Base-by-base conservation (phyloP, 2,113 vertebrate genomes). In the Oceanodroma tethys region DNA sequence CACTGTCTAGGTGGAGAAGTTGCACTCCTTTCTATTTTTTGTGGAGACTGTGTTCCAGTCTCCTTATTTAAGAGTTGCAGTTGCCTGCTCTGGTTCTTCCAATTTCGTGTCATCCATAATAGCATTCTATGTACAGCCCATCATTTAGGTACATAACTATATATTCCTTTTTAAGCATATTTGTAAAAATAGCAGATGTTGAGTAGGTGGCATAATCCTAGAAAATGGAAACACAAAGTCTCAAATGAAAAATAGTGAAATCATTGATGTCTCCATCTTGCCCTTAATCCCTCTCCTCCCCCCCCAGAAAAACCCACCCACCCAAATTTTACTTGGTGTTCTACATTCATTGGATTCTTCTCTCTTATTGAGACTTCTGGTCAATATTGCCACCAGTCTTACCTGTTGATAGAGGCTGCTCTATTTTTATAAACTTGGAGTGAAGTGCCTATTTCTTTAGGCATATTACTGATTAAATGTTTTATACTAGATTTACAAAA, bases 341-440 rank as follows among this genome's bases (percentile, higher is more conserved):
- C 14, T 53, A 1, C 7, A 11, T 80, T 76, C 5, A n/a, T 30
- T 87, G 34, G 8, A 16, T 56, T 81, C 1, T 19, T 75, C 5
- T 53, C 17, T 73, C 7, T 40, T 53, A 18, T 1, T 73, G 40
- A 70, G 16, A 48, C 2, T 48, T 85, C 16, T 48, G 2, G 8
- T 62, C 1, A 5, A 1, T 43, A 27, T n/a, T 78, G 30, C 5
- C 2, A 2, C 60, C 5, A 47, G 1, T 34, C 84, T 3, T 91
- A 0, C 10, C 20, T 80, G 4, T 58, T 85, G 11, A 26, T 53
- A 43, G 19, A 59, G 23, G 32, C 17, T 30, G 8, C 29, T 63
- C 5, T 20, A 2, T 34, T 85, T 36, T 34, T 13, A 5, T 32
- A 12, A 76, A 45, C 27, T 59, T 60, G 8, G 3, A 16, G 14